Percentiles rank a stretch among this genome's conserved stretches.
phyloP scores from a whole-genome alignment of 35 echinoderm and acorn worm genomes.

The Diadema setosum region DNA sequence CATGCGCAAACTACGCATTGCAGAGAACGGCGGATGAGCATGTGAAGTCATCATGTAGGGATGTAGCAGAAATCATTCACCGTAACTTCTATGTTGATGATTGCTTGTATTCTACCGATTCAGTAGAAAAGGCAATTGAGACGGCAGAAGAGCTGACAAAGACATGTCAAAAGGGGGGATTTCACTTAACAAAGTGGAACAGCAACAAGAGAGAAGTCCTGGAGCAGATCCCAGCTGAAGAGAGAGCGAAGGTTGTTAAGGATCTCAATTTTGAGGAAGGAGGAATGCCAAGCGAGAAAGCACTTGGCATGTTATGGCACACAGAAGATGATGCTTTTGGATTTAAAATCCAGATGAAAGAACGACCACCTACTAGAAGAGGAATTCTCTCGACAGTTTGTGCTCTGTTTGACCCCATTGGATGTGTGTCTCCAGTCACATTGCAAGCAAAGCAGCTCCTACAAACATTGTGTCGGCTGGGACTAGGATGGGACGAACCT shows the following conservation, averaged over 20 bases:
- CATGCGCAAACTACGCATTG: conserved; percentile 20
- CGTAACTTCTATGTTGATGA: neutral
- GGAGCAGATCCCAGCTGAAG: conserved; percentile 4
- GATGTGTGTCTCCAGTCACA: too few relatives aligned
- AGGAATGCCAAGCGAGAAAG: conserved; percentile 39
- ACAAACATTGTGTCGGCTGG: too few relatives aligned
- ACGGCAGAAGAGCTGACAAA: neutral
- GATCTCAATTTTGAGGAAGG: conserved; percentile 28
- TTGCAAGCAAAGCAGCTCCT: too few relatives aligned
- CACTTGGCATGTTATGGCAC: conserved; percentile 51
- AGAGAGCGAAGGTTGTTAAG: neutral
- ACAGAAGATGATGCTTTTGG: conserved; percentile 6
- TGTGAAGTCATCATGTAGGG: neutral
- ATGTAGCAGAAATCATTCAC: too few relatives aligned
- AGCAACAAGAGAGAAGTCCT: conserved; percentile 10
- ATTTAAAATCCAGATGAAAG: conserved; percentile 4
- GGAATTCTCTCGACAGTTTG: too few relatives aligned
- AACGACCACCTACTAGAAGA: too few relatives aligned
- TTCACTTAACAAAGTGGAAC: neutral
- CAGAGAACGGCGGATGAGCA: conserved; percentile 24
- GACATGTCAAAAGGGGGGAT: neutral
- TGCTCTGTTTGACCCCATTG: too few relatives aligned
- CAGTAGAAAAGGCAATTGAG: neutral
- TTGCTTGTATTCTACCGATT: neutral
- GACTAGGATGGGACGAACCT: too few relatives aligned